Evolutionary conservation across 2,888 invertebrate species (phyloP), one percentile per base, ranked within the genome.

Genomic region (Eulithis testata): DNA sequence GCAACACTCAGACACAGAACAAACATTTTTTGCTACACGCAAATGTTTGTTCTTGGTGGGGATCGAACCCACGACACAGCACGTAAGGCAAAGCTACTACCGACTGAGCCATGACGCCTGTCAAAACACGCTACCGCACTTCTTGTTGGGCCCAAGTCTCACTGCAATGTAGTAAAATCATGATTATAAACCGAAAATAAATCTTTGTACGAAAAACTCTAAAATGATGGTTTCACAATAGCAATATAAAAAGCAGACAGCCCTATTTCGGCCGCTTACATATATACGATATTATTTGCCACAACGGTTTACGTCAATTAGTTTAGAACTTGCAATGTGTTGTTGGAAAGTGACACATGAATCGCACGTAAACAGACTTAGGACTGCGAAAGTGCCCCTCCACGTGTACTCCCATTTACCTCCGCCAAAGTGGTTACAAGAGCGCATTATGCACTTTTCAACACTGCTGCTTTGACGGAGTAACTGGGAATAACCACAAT

Each of bases 101-200:
- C 21, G 21, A 21, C 21, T 21, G 21, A 21, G 21, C 21, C 21
- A 21, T 21, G 21, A 21, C 21, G 21, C 21, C 21, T 21, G 21
- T 21, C 21, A 21, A 21, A 37, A 14, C 47, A 37, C 49, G 57
- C 14, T 49, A 37, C 49, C 57, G 57, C 57, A 49, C 47, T 36
- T 47, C 57, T 31, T 57, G 57, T 57, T 49, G 57, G 21, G 11
- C 57, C 57, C 47, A 49, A 37, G 9, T 57, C 11, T 21, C 47
- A 47, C 37, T 37, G 14, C 11, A 47, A 49, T 12, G 40, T 12
- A 52, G 52, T 6, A 9, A 45, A 47, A 12, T 1, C 7, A 47
- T 14, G 37, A 47, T 7, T 14, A 21, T n/a, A 21, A 21, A 21
- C 21, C 21, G 21, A 21, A 21, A 1, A 21, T 21, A 21, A 21